Percentiles rank a stretch among this genome's conserved stretches.
phyloP scores from a whole-genome alignment of 2,888 invertebrate species.

The Exephanes ischioxanthus region DNA sequence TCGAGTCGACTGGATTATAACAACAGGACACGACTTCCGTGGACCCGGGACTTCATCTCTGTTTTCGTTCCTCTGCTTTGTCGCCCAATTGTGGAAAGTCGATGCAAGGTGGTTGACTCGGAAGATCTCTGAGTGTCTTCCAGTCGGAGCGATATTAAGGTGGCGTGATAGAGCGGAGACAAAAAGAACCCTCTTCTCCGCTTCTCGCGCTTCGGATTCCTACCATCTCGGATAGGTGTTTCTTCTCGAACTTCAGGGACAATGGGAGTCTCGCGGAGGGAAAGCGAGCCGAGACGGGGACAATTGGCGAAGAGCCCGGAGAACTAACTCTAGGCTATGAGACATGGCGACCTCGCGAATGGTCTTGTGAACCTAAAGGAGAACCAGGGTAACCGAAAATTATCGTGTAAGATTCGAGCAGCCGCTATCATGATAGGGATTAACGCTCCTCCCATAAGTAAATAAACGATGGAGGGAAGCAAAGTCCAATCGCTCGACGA shows the following conservation, averaged over 20 bases:
- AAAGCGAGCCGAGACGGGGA: neutral
- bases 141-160: neutral
- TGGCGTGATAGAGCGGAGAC: neutral
- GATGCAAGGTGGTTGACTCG: neutral
- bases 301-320: slow-evolving; percentile 9
- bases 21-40: neutral
- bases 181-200: slow-evolving; percentile 7
- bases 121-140: neutral
- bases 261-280: slow-evolving; percentile 14
- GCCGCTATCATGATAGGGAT: slow-evolving; percentile 14
- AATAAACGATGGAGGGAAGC: slow-evolving; percentile 17
- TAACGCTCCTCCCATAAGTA: slow-evolving; percentile 23
- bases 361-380: neutral
- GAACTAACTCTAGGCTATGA: neutral
- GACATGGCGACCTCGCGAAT: slow-evolving; percentile 21
- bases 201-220: slow-evolving; percentile 9
- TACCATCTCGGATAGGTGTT: slow-evolving; percentile 8
- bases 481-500: neutral
- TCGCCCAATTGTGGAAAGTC: neutral
- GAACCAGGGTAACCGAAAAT: neutral
- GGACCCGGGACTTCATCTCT: neutral
- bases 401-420: slow-evolving; percentile 15
- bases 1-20: neutral
- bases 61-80: neutral
- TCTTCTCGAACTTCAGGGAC: slow-evolving; percentile 15